Conservation (phyloP, 2,797 vertebrate genomes). For the Cheirogaleus major region DNA sequence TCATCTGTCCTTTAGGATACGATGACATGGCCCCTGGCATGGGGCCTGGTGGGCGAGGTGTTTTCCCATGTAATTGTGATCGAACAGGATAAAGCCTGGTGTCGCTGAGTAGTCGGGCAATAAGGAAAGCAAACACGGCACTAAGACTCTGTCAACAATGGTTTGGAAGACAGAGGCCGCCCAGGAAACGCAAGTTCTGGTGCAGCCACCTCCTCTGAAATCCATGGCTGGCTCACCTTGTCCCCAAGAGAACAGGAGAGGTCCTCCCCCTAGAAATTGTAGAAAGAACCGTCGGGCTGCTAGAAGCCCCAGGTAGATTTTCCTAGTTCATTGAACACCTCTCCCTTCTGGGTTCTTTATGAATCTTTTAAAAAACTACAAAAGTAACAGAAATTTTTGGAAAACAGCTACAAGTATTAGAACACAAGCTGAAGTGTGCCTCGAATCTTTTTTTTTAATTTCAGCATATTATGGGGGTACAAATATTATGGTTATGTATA, state of each 20-base stretch:
- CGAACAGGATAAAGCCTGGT: background rate
- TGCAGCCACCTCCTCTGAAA: background rate
- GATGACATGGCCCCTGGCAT: background rate
- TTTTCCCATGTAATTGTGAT: background rate
- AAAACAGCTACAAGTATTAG: background rate
- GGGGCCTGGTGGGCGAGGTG: background rate
- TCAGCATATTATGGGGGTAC: too few species aligned
- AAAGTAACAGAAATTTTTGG: background rate
- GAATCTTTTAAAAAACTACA: background rate
- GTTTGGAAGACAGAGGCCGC: background rate
- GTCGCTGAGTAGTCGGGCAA: background rate
- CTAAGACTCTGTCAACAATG: background rate
- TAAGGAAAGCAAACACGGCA: background rate
- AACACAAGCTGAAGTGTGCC: background rate
- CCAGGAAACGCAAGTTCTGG: background rate
- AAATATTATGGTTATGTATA: too few species aligned
- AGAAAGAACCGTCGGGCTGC: background rate
- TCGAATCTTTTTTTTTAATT: background rate
- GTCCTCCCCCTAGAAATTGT: background rate
- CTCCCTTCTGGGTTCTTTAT: background rate
- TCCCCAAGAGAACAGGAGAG: background rate
- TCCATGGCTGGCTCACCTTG: background rate
- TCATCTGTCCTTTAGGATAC: background rate
- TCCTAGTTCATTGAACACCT: background rate
- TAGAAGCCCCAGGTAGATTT: background rate